Evolutionary conservation across 2,888 invertebrate species (phyloP), one percentile per base, ranked within the genome.

Genomic region (Eupithecia insigniata): DNA sequence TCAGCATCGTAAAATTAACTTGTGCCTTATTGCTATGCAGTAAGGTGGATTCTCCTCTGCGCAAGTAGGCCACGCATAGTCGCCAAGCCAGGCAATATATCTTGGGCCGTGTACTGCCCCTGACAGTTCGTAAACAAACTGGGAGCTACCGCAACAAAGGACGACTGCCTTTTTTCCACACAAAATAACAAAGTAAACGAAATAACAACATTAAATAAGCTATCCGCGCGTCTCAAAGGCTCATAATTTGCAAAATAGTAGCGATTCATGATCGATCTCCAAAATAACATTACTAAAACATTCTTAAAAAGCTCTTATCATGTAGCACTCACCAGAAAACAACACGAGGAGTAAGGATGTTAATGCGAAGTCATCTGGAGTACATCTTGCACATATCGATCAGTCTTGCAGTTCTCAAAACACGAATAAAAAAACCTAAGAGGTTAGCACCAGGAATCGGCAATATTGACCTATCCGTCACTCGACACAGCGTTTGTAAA

Each of bases 101-200:
- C 94, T 94, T 93, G 92, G 93, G 93, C 93, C 91, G 93, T 92
- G 91, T 93, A 93, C 93, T 94, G 94, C 87, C 93, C 93, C 92
- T 94, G 94, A 94, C 94, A 94, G 94, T 94, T 94, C 93, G 94
- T 94, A 94, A 94, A 94, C 94, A 94, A 94, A 94, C 94, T 92
- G 92, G 51, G 89, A 92, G 90, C 93, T 94, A 93, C 93, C 93
- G 92, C 93, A 93, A 94, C 92, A 93, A 92, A 89, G 89, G 84
- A 79, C 78, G 81, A 85, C 80, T 85, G 85, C 83, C 84, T 85
- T 85, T 87, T n/a, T 86, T 81, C 73, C 70, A 77, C 73, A 73
- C 73, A 72, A 81, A 86, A 84, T 84, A 82, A 73, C 75, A 79
- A 78, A 69, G 71, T 67, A 36, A 67, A 69, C 72, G 75, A 77